Conservation (phyloP, 1,140 invertebrate species). For the Ruditapes philippinarum region DNA sequence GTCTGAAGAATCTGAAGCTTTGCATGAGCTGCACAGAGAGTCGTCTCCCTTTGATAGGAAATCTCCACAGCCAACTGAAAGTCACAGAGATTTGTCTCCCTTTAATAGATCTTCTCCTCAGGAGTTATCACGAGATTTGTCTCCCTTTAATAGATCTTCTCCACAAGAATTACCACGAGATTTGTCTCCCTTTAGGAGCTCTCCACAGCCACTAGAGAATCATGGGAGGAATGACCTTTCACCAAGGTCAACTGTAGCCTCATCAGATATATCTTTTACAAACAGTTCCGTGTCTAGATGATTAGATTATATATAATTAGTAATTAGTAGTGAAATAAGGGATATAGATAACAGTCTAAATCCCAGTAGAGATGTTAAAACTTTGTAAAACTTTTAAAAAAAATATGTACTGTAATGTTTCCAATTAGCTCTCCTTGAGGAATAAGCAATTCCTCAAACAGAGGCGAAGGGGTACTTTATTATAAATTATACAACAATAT, state of each 20-base stretch:
- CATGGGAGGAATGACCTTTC: constrained; percentile 49
- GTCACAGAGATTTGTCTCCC: constrained; percentile 48
- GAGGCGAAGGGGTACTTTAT: too few species aligned
- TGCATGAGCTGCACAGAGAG: constrained; percentile 25
- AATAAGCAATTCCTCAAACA: too few species aligned
- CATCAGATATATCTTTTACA: constrained; percentile 42
- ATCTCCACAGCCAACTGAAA: constrained; percentile 38
- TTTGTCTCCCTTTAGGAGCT: constrained; percentile 37
- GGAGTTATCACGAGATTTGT: constrained; percentile 11
- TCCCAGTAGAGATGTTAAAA: too few species aligned
- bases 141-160: constrained; percentile 24
- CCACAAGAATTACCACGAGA: constrained; percentile 28
- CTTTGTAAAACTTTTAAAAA: too few species aligned
- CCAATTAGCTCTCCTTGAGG: too few species aligned
- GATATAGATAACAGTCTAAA: too few species aligned
- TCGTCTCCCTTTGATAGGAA: constrained; percentile 55
- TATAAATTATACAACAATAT: too few species aligned
- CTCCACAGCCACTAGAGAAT: constrained; percentile 17
- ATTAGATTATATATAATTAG: too few species aligned
- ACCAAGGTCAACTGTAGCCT: constrained; percentile 52
- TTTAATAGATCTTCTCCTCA: constrained; percentile 40
- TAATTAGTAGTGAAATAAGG: too few species aligned
- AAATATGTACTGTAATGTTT: too few species aligned
- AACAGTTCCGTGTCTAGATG: constrained; percentile 38
- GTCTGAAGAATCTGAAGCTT: not conserved